Conservation (phyloP, 2,888 invertebrate genomes). For the Notodonta dromedarius region DNA sequence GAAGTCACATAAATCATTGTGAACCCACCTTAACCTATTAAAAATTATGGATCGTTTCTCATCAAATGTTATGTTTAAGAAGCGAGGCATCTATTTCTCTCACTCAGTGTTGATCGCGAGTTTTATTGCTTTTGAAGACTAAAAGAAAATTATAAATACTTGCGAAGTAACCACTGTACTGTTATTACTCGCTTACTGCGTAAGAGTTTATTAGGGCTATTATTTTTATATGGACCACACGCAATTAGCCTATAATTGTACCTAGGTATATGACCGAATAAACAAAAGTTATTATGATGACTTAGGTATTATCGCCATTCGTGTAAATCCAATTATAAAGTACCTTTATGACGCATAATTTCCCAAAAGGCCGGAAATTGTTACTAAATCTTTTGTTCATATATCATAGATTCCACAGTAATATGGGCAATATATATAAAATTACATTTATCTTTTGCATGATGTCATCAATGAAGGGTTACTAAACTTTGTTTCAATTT, state of each 20-base stretch:
- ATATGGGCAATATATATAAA: no score
- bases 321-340: background rate
- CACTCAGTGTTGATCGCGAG: background rate
- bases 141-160: background rate
- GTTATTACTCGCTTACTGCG: background rate
- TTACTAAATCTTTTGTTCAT: no score
- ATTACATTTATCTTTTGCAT: no score
- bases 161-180: background rate
- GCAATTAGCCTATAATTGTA: background rate
- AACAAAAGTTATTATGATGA: no score
- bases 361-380: no score
- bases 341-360: background rate
- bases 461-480: background rate
- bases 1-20: background rate
- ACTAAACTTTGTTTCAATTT: background rate
- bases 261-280: background rate
- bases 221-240: background rate
- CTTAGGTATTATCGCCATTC: background rate
- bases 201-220: no score
- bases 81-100: background rate
- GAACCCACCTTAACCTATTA: background rate
- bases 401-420: no score
- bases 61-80: background rate
- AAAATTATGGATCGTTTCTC: background rate
- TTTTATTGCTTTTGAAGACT: background rate